Evolutionary conservation across 2,797 vertebrate species (phyloP), one percentile per base, ranked within the genome.

Genomic region (Tokudaia tokunoshimensis): DNA sequence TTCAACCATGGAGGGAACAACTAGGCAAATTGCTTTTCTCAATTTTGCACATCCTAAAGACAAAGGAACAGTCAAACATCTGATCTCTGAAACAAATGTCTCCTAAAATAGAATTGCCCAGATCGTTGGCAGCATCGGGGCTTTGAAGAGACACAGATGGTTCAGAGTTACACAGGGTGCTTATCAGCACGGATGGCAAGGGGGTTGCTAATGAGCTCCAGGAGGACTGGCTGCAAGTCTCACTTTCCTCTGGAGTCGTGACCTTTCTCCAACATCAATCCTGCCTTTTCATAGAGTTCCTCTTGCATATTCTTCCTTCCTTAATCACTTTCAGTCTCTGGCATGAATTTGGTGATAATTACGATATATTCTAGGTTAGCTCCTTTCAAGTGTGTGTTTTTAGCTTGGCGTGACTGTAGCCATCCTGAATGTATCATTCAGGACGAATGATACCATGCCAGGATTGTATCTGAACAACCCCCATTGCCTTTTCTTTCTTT

Each of bases 71-170:
- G 81, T 94, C 96, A 95, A 95, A 89, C 94, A 97, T 96, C 84
- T 97, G 92, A 97, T 97, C 89, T 96, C 82, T 94, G 91, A 90
- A 97, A 97, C 70, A 92, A 96, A 92, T 93, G 74, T 81, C 61
- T 97, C 95, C 95, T 79, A 95, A 98, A 97, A 97, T 97, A 98
- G 96, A 96, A 94, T 91, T 85, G 94, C 80, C 57, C 89, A 93
- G 44, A 85, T 95, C 92, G 76, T 55, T 96, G 96, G 65, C 96
- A 97, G 80, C 29, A 12, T 70, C 85, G 87, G 91, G 91, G 31
- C 94, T 96, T 88, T 93, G 96, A 94, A 84, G 92, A 96, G 92
- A 95, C 94, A 75, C 94, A 97, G 92, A 93, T 95, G 96, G 95
- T 85, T 88, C 15, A 0, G 72, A 82, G 65, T 80, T 90, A 37